phyloP scores from a whole-genome alignment of 2,888 invertebrate genomes.

The Vesta saturnalis region DNA sequence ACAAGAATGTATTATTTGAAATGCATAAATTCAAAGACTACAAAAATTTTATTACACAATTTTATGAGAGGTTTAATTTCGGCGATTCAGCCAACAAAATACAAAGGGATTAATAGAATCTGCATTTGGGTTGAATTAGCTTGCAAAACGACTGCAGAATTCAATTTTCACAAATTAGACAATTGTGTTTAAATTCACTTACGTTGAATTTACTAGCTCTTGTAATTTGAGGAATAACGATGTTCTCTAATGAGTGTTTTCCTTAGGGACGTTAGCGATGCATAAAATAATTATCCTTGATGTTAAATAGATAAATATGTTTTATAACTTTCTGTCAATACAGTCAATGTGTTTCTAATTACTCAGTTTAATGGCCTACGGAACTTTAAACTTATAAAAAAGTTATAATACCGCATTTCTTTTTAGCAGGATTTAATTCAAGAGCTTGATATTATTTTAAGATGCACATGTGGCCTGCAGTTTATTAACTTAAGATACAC shows the following conservation, averaged over 20 bases:
- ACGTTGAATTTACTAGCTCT: constrained; percentile 40
- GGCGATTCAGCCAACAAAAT: constrained; percentile 40
- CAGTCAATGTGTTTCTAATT: neutral
- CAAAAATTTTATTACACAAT: constrained; percentile 38
- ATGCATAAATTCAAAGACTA: constrained; percentile 13
- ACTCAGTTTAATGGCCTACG: constrained; percentile 16
- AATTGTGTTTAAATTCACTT: constrained; percentile 55
- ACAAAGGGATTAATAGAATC: constrained; percentile 53
- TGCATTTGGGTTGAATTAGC: constrained; percentile 50
- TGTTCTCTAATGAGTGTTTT: constrained; percentile 24
- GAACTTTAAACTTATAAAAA: neutral
- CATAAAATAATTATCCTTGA: constrained; percentile 17
- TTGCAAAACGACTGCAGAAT: constrained; percentile 49
- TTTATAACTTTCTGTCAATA: neutral
- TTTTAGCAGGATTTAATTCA: constrained; percentile 16
- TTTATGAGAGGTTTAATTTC: constrained; percentile 44
- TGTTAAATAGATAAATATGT: neutral
- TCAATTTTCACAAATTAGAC: constrained; percentile 54
- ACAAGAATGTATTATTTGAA: too few species aligned
- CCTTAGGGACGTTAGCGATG: constrained; percentile 19
- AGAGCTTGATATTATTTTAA: constrained; percentile 25
- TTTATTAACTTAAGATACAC: constrained; percentile 31
- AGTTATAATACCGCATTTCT: neutral
- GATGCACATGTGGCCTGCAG: constrained; percentile 31
- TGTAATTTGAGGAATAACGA: constrained; percentile 29